These are phyloP conservation scores for Odobenus rosmarus DNA, from an alignment of 2,113 vertebrate genomes.

Conservation along the genomic window DNA sequence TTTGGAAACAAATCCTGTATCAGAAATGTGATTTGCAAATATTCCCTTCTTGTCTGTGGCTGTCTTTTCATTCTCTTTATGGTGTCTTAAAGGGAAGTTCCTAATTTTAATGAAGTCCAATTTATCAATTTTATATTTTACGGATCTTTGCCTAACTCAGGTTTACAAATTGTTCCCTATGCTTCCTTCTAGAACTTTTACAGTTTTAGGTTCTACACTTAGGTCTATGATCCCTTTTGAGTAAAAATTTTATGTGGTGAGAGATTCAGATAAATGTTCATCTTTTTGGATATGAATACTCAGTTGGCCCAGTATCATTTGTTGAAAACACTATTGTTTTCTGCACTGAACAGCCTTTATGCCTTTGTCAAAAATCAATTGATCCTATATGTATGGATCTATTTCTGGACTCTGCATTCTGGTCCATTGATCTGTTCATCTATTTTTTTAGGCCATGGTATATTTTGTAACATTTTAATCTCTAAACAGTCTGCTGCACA, in stretches of 20 bases:
- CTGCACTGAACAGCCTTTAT: not conserved
- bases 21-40: constrained; percentile 18
- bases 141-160: not conserved
- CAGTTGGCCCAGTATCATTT: not conserved
- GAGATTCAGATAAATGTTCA: not conserved
- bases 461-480: not conserved
- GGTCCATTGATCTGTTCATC: not conserved
- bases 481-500: not conserved
- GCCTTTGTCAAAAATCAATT: not conserved
- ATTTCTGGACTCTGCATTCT: not conserved
- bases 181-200: not conserved
- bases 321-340: not conserved
- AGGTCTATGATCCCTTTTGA: not conserved
- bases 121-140: constrained; percentile 28
- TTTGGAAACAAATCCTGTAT: constrained; percentile 7
- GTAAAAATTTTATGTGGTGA: not conserved
- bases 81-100: not conserved
- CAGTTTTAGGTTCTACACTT: not conserved
- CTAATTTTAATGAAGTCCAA: not conserved
- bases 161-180: not conserved
- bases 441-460: not conserved
- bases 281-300: not conserved
- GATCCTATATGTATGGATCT: not conserved
- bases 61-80: not conserved
- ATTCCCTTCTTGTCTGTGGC: not conserved